Percentiles rank a stretch among this genome's conserved stretches.
phyloP scores from a whole-genome alignment of 2,888 invertebrate genomes.

The Drosophila demipolita region DNA sequence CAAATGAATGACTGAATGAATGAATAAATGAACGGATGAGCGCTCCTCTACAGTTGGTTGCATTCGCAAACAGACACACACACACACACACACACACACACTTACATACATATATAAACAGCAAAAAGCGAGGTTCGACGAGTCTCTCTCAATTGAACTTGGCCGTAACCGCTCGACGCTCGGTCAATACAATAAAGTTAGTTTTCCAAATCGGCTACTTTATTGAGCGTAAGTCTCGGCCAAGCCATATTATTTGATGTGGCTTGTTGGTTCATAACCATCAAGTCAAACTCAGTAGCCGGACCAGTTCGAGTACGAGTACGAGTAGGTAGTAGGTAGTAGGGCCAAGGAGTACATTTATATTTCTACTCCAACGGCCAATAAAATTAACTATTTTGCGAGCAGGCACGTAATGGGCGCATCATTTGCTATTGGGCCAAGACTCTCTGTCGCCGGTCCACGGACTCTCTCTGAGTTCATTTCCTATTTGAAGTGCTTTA shows the following conservation, averaged over 20 bases:
- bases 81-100: slow-evolving; percentile 8
- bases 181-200: slow-evolving; percentile 73
- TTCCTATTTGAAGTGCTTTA: slow-evolving; percentile 74
- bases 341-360: slow-evolving; percentile 48
- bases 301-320: slow-evolving; percentile 3
- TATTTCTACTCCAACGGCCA: slow-evolving; percentile 72
- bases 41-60: slow-evolving; percentile 76
- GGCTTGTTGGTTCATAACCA: slow-evolving; percentile 68
- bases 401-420: slow-evolving; percentile 74
- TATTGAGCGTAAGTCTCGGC: slow-evolving; percentile 74
- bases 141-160: slow-evolving; percentile 67
- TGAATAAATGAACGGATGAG: slow-evolving; percentile 80
- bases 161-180: slow-evolving; percentile 42
- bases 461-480: slow-evolving; percentile 39
- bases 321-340: slow-evolving; percentile 18
- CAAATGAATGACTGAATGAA: slow-evolving; percentile 79
- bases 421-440: slow-evolving; percentile 62
- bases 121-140: slow-evolving; percentile 7
- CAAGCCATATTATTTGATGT: slow-evolving; percentile 71
- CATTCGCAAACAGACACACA: slow-evolving; percentile 69
- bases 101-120: background rate
- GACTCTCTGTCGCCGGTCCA: slow-evolving; percentile 8
- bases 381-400: slow-evolving; percentile 76
- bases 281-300: slow-evolving; percentile 50
- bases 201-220: slow-evolving; percentile 77